phyloP scores from a whole-genome alignment of 2,888 invertebrate genomes.

The Metopia argyrocephala region DNA sequence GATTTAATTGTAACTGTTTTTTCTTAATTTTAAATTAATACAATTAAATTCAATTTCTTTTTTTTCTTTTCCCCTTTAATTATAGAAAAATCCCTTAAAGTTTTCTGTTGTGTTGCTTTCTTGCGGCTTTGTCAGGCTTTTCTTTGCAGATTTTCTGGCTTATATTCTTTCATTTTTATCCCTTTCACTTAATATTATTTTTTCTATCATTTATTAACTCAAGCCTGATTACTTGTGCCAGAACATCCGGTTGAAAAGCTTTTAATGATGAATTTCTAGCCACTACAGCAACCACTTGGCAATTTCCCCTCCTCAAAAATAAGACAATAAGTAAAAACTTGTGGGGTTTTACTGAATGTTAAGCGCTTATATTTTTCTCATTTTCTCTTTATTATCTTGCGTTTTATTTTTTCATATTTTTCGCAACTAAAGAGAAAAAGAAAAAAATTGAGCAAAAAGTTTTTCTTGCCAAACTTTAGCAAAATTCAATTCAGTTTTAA shows the following conservation, averaged over 20 bases:
- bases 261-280: slow-evolving; percentile 67
- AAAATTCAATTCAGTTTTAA: slow-evolving; percentile 44
- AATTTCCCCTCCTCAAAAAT: slow-evolving; percentile 3
- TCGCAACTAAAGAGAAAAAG: neutral
- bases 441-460: slow-evolving; percentile 7
- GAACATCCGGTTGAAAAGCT: slow-evolving; percentile 72
- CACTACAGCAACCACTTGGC: slow-evolving; percentile 27
- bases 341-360: slow-evolving; percentile 17
- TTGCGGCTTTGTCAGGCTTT: neutral
- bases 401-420: slow-evolving; percentile 17
- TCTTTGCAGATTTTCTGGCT: neutral
- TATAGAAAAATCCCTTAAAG: neutral
- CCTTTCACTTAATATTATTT: slow-evolving; percentile 14
- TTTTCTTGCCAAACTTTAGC: slow-evolving; percentile 9
- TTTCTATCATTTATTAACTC: slow-evolving; percentile 45
- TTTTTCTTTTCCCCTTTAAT: neutral
- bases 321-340: neutral
- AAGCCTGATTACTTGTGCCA: slow-evolving; percentile 62
- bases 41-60: neutral
- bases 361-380: slow-evolving; percentile 19
- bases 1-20: neutral
- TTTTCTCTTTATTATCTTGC: neutral
- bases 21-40: too few species aligned
- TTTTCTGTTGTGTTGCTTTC: neutral
- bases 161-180: slow-evolving; percentile 8